phyloP scores from a whole-genome alignment of 2,888 invertebrate genomes.

The Oxytorus armatus region DNA sequence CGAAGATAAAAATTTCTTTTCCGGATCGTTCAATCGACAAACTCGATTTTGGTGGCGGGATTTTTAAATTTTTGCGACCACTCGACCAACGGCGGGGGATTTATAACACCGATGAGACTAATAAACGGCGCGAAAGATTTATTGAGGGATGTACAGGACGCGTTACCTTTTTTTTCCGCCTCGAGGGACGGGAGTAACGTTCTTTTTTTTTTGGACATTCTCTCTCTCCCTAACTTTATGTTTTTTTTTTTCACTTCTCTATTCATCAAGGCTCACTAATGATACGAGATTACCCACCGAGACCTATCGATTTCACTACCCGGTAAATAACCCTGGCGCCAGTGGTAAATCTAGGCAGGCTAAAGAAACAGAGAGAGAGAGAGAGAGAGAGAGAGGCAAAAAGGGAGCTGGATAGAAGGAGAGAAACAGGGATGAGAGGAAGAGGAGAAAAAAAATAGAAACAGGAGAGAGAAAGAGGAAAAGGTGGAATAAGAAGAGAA shows the following conservation, averaged over 20 bases:
- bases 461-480: neutral
- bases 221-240: conserved; percentile 36
- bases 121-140: conserved; percentile 59
- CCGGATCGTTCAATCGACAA: neutral
- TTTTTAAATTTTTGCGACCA: conserved; percentile 21
- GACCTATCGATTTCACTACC: conserved; percentile 63
- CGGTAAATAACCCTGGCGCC: conserved; percentile 79
- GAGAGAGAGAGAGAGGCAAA: conserved; percentile 25
- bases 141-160: conserved; percentile 41
- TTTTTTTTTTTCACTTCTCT: conserved; percentile 53
- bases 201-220: conserved; percentile 27
- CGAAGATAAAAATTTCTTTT: too few relatives aligned
- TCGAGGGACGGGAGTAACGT: conserved; percentile 39
- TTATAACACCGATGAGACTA: conserved; percentile 58
- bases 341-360: conserved; percentile 13
- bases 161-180: conserved; percentile 37
- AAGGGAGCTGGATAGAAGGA: neutral
- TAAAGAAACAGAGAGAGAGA: conserved; percentile 28
- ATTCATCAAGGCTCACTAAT: conserved; percentile 63
- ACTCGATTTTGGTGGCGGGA: neutral
- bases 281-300: conserved; percentile 64
- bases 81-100: conserved; percentile 39
- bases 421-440: too few relatives aligned
- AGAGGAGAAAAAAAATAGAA: neutral
- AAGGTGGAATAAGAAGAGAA: neutral